Base-by-base conservation (phyloP, 2,888 invertebrate genomes). In the Germaria angustata region DNA sequence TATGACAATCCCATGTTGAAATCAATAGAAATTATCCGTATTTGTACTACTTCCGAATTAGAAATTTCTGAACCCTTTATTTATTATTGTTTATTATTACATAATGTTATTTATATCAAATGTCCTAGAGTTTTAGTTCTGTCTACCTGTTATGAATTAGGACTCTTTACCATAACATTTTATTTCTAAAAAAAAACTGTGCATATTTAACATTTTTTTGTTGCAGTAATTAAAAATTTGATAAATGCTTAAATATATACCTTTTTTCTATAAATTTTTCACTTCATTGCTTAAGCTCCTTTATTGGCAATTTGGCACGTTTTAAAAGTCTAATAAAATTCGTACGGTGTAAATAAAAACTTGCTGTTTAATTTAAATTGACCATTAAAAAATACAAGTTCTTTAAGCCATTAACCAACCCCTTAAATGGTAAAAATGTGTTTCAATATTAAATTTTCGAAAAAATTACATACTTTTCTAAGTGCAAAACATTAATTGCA, bases 221-320 rank as follows among this genome's bases (percentile, higher is more conserved):
- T 36, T 51, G 4, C 20, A 34, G n/a, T 49, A 59, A 71, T 72
- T 28, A 61, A 22, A 63, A 63, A 32, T 32, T 39, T 28, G 2
- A 61, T 51, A 28, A 0, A 22, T 22, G 9, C 24, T 15, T 57
- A 22, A 32, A 6, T 46, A 1, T 24, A n/a, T n/a, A n/a, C n/a
- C n/a, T n/a, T n/a, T n/a, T n/a, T n/a, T n/a, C n/a, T n/a, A n/a
- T 15, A 28, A 28, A 28, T 28, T n/a, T 49, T 22, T 17, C 4
- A 11, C 9, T 53, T 32, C 22, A 7, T 44, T 34, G 32, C 13
- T 0, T 8, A 68, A 44, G 34, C 17, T 39, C 4, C 6, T 44
- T 66, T 22, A 69, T 57, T 65, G 63, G 36, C 75, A 71, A 49
- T 71, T 59, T 69, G 76, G 76, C 80, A 71, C 41, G 59, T 76